Base-by-base conservation (phyloP, 2,113 vertebrate species). In the Peromyscus maniculatus region DNA sequence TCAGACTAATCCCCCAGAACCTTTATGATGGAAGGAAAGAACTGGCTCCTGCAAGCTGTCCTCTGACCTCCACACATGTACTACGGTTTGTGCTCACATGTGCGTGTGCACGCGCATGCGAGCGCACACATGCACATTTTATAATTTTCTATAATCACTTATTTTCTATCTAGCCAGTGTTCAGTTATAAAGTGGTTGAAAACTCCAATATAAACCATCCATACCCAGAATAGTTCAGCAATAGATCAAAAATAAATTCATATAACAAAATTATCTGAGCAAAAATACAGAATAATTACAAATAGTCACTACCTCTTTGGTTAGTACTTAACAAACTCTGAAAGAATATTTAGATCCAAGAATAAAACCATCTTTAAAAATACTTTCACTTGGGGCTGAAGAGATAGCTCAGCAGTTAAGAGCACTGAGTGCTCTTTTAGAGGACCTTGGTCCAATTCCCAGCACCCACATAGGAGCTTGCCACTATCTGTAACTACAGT, bases 331-430 rank as follows among this genome's bases (percentile, higher is more conserved):
- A 67, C 5, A 75, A 21, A 8, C 17, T 91, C 91, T 82, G 10
- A 94, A 72, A 59, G 96, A 96, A 89, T 89, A 87, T n/a, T 92
- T 82, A 72, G 82, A 94, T 93, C 11, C 0, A 93, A 92, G 94
- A 86, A 52, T 52, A 93, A 86, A 87, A 67, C 57, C 83, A 87
- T 17, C 2, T 64, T 84, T 59, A 26, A 43, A 64, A 46, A 67
- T 87, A 33, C 78, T 33, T 89, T n/a, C 64, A 69, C 21, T 91
- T 26, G 36, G 7, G 16, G 36, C 1, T 19, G 15, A 72, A n/a
- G 36, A 21, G 17, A 72, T 72, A 10, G 7, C 7, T 72, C 71
- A n/a, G 71, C 17, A 72, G 36, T n/a, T 72, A 72, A 72, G 36
- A 72, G 17, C 3, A 72, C 17, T 10, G 71, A 7, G 10, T 72